Percentiles rank a stretch among this genome's conserved stretches.
These are phyloP conservation scores for Eupithecia subumbrata DNA, from an alignment of 2,888 invertebrate genomes.

Conservation along the genomic window DNA sequence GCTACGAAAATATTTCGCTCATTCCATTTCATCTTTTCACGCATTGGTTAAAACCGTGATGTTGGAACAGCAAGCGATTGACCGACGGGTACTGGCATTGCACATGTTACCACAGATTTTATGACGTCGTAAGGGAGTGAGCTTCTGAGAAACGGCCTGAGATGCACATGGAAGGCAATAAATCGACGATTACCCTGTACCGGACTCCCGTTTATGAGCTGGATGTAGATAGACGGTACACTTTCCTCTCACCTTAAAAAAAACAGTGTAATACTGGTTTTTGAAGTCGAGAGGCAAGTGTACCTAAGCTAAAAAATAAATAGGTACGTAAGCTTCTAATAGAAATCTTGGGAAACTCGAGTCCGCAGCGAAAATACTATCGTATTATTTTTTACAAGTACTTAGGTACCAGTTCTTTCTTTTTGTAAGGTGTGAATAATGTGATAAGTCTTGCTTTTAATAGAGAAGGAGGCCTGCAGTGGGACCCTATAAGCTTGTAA, in stretches of 20 bases:
- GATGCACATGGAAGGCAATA: slow-evolving; percentile 76
- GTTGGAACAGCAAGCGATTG: slow-evolving; percentile 42
- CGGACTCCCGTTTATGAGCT: slow-evolving; percentile 34
- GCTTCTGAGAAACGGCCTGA: slow-evolving; percentile 75
- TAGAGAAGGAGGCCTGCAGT: too few species aligned
- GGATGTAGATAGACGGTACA: slow-evolving; percentile 18
- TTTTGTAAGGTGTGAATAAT: neutral
- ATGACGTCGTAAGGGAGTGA: slow-evolving; percentile 74
- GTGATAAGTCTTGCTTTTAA: neutral
- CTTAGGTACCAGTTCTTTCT: neutral
- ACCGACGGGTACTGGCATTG: slow-evolving; percentile 59
- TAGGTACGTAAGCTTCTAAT: neutral
- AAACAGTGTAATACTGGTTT: neutral
- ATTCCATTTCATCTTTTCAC: slow-evolving; percentile 8
- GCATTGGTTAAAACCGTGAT: slow-evolving; percentile 29
- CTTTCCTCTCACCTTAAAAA: slow-evolving; percentile 25
- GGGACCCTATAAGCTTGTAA: too few species aligned
- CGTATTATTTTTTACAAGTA: neutral
- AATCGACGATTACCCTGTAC: slow-evolving; percentile 69
- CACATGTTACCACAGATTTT: slow-evolving; percentile 82
- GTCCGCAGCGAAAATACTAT: neutral
- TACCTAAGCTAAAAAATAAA: too few species aligned
- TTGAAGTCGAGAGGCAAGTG: neutral
- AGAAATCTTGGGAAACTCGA: neutral
- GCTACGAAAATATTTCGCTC: neutral